Conservation (phyloP, 1,140 invertebrate species). For the Caerostris extrusa region DNA sequence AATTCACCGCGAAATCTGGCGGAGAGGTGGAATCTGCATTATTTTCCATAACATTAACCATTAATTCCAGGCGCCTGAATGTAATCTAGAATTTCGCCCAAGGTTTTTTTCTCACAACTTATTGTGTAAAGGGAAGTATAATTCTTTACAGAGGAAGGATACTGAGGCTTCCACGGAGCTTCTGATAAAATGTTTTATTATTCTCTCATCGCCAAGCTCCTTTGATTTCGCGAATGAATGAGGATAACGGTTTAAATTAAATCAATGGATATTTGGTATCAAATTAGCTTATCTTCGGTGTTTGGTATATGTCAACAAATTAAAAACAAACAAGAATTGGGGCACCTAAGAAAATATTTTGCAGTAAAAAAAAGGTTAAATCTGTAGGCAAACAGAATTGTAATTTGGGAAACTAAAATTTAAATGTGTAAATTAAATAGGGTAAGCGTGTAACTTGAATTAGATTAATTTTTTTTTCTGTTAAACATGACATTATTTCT, state of each 20-base stretch:
- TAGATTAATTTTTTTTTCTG: no score
- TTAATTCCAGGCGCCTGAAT: neutral
- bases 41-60: slow-evolving; percentile 28
- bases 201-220: neutral
- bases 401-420: no score
- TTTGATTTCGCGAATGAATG: neutral
- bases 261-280: neutral
- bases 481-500: no score
- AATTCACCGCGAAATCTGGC: neutral
- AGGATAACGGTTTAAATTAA: neutral
- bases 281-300: neutral
- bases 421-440: no score
- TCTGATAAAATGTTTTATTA: neutral
- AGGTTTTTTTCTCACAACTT: neutral
- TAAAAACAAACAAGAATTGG: neutral
- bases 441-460: no score
- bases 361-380: no score
- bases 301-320: neutral
- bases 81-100: neutral
- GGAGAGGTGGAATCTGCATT: neutral
- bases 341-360: no score
- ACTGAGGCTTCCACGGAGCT: neutral
- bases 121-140: neutral
- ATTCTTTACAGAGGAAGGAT: slow-evolving; percentile 7
- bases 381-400: no score